Percentiles rank a stretch among this genome's conserved stretches.
Conservation (phyloP, 2,888 invertebrate genomes). For the Heterodera filipjevi region DNA sequence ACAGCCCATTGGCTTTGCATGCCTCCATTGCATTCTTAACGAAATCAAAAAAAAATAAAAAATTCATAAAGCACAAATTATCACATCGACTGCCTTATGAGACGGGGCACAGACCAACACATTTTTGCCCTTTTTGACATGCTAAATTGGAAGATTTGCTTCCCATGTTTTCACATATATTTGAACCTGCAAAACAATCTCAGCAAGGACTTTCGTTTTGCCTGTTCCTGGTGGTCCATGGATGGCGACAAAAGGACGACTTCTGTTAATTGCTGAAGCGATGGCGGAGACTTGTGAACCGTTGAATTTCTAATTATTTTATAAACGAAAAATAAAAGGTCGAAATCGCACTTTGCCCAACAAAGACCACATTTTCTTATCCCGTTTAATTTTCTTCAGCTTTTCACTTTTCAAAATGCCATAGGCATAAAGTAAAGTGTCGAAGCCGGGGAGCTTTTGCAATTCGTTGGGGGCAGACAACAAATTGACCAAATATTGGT, state of each 20-base stretch:
- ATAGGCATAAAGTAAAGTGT: constrained; percentile 4
- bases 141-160: not conserved
- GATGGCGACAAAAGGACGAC: constrained; percentile 35
- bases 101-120: constrained; percentile 44
- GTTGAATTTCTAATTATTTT: constrained; percentile 32
- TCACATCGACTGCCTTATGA: constrained; percentile 38
- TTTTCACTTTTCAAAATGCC: not conserved
- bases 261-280: constrained; percentile 27
- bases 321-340: not conserved
- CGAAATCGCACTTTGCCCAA: not conserved
- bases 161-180: not conserved
- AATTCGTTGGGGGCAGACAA: not conserved
- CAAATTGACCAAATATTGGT: not conserved
- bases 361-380: not conserved
- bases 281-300: constrained; percentile 33
- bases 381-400: not conserved
- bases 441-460: not conserved
- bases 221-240: constrained; percentile 46
- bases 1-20: constrained; percentile 19
- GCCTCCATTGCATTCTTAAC: constrained; percentile 25
- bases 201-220: constrained; percentile 42
- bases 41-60: not conserved
- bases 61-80: not conserved
- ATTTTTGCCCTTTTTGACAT: constrained; percentile 28
- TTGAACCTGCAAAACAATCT: constrained; percentile 44